Evolutionary conservation across 2,797 vertebrate species (phyloP), one percentile per base, ranked within the genome.

Genomic region (Phoebastria nigripes): DNA sequence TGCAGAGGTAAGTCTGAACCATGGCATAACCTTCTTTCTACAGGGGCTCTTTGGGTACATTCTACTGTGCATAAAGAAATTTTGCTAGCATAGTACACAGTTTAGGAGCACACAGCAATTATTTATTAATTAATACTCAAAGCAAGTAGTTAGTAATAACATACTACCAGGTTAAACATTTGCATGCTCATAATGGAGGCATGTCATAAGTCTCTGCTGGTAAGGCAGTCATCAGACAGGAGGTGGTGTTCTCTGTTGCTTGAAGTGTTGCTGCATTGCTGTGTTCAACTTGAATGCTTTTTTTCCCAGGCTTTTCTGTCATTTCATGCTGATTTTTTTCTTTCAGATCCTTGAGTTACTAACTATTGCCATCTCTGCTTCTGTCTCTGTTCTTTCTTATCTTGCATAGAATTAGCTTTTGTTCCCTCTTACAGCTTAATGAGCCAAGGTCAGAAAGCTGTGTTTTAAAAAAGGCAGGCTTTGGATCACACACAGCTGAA

Each of bases 261-360:
- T 8, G 17, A 11, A 37, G 11, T 31, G 22, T 35, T 63, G 21
- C 28, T 83, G 41, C 10, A 15, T 25, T 76, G 8, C 42, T 49
- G 19, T 0, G 1, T 29, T 29, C 26, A 33, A 65, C 28, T 22
- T 6, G 17, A 47, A 41, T 1, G 2, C 0, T 24, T 44, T 79
- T 74, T 21, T 31, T 8, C 35, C 33, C 63, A 6, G 0, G 5
- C n/a, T 49, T 81, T 89, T 59, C 4, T 20, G 11, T 47, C 0
- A 28, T 71, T 59, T 82, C 19, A 24, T 58, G 28, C 2, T 4
- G 25, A 35, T 37, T 5, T 0, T 85, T 47, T 74, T 73, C 35
- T 52, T n/a, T n/a, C 33, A 59, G 66, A 19, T 35, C 37, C 22
- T 33, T 59, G 35, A 87, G 22, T 37, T 52, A 51, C 13, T 12